Conservation (phyloP, 1,140 invertebrate genomes). For the Triops longicaudatus region DNA sequence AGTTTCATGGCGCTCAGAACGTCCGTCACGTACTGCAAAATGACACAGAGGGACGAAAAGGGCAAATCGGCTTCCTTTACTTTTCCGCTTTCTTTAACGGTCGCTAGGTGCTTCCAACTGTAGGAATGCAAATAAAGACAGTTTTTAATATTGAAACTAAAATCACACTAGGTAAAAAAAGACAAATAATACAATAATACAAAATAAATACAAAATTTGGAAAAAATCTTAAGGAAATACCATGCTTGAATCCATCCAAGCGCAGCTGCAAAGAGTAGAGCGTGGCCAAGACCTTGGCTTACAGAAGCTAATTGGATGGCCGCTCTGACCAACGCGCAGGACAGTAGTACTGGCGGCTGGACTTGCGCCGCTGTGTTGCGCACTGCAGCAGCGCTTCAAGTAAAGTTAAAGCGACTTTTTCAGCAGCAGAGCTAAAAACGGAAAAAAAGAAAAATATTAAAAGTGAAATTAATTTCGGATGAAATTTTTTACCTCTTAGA, state of each 20-base stretch:
- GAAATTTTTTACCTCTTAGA: not conserved
- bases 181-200: too few relatives aligned
- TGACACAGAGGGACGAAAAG: constrained; percentile 59
- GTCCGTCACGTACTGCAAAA: constrained; percentile 64
- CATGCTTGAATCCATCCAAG: constrained; percentile 60
- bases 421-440: constrained; percentile 32
- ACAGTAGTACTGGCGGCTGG: not conserved
- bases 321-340: constrained; percentile 66
- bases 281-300: constrained; percentile 63
- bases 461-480: not conserved
- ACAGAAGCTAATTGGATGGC: constrained; percentile 72
- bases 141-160: not conserved
- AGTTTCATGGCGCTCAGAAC: constrained; percentile 52
- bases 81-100: not conserved
- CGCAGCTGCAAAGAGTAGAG: constrained; percentile 66
- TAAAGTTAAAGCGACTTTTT: constrained; percentile 24
- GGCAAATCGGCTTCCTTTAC: not conserved
- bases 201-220: too few relatives aligned
- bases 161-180: too few relatives aligned
- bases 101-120: not conserved
- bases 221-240: constrained; percentile 35
- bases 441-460: constrained; percentile 35
- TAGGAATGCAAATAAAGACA: not conserved
- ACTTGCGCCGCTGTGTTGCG: not conserved
- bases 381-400: constrained; percentile 20